These are phyloP conservation scores for Drosophila suboccidentalis DNA, from an alignment of 2,888 invertebrate species.

Conservation along the genomic window DNA sequence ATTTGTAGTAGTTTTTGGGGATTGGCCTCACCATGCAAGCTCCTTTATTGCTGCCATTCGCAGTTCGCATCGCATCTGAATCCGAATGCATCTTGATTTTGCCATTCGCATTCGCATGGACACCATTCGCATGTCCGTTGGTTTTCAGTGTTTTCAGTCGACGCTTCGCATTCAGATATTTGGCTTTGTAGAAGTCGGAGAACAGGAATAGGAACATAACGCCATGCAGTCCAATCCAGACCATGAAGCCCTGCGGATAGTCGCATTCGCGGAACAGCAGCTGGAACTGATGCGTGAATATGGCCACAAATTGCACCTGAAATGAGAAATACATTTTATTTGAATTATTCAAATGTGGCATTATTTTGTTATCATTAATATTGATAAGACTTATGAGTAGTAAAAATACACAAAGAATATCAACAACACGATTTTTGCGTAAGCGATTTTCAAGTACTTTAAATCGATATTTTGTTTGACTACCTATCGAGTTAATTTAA, in stretches of 20 bases:
- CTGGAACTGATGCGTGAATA: slow-evolving; percentile 96
- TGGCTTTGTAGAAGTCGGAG: slow-evolving; percentile 96
- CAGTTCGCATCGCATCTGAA: slow-evolving; percentile 51
- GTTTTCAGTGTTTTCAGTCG: slow-evolving; percentile 64
- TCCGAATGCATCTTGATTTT: slow-evolving; percentile 45
- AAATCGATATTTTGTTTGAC: no score
- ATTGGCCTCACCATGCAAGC: slow-evolving; percentile 90
- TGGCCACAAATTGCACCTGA: slow-evolving; percentile 96
- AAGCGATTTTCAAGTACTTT: no score
- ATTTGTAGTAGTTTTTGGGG: slow-evolving; percentile 6
- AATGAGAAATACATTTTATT: background rate
- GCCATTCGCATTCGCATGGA: slow-evolving; percentile 67
- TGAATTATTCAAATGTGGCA: no score
- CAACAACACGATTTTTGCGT: no score
- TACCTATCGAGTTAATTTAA: no score
- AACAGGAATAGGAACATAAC: slow-evolving; percentile 97
- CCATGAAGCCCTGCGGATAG: slow-evolving; percentile 95
- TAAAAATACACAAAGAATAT: no score
- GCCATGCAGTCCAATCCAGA: slow-evolving; percentile 98
- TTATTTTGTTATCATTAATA: no score
- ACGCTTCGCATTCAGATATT: slow-evolving; percentile 87
- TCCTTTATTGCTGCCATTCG: slow-evolving; percentile 85
- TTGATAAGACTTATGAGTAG: no score
- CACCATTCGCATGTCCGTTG: slow-evolving; percentile 69
- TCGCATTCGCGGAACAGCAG: slow-evolving; percentile 95